These are phyloP conservation scores for Cryptus armator DNA, from an alignment of 2,888 invertebrate genomes.

Conservation along the genomic window DNA sequence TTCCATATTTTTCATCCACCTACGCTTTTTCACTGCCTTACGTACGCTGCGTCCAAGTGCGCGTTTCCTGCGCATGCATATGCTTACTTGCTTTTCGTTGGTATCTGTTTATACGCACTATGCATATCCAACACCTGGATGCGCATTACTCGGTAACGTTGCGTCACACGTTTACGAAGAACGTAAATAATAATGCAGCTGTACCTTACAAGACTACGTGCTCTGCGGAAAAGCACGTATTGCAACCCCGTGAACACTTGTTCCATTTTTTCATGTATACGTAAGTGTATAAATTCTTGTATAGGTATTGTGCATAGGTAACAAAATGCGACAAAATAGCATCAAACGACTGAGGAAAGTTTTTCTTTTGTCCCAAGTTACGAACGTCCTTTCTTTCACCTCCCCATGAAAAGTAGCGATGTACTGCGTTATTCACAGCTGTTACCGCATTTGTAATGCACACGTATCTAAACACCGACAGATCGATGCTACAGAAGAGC, in stretches of 20 bases:
- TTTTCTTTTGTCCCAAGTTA: not conserved
- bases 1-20: slow-evolving; percentile 23
- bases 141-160: not conserved
- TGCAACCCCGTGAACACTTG: not conserved
- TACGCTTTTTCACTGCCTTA: not conserved
- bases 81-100: not conserved
- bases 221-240: not conserved
- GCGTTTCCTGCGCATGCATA: not conserved
- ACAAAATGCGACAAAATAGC: not conserved
- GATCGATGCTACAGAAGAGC: not conserved
- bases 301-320: not conserved
- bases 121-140: not conserved
- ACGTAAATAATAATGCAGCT: not conserved
- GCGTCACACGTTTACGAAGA: not conserved
- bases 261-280: not conserved
- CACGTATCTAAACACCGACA: not conserved
- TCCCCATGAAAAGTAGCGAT: not conserved
- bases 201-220: not conserved
- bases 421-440: not conserved
- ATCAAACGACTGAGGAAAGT: not conserved
- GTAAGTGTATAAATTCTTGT: not conserved
- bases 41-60: slow-evolving; percentile 4
- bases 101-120: not conserved
- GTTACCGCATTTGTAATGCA: not conserved
- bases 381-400: not conserved